Base-by-base conservation (phyloP, 53 echinoderm and acorn worm genomes). In the Holothuria scabra region DNA sequence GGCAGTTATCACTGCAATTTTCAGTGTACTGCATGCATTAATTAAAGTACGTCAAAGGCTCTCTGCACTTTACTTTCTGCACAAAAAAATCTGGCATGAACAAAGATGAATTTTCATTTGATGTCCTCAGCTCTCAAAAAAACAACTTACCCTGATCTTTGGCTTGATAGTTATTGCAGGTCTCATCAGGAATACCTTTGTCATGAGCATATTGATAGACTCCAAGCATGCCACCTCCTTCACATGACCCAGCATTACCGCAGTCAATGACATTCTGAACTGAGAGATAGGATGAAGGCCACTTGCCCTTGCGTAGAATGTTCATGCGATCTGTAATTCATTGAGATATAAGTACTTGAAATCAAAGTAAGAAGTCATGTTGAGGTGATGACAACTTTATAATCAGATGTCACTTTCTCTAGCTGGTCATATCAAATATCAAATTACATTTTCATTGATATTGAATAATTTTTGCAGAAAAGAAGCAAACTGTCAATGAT, bases 161-260 rank as follows among this genome's bases (percentile, higher is more conserved):
- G n/a, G 99, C 99, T 74, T 97, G 99, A 75, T 97, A 97, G 76
- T 97, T 97, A 62, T 97, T 97, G 74, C 99, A 97, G 22, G 99
- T 97, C 44, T 97, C 99, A 84, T 97, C 99, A 28, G 99, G 94
- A 28, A 97, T 97, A 23, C 99, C 99, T 10, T 87, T 91, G 2
- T 83, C 26, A 29, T 97, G 92, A 24, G 94, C 94, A 61, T 97
- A 97, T 55, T 69, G 1, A 58, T 92, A 97, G 44, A 97, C 99
- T 28, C 89, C 92, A 12, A 94, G 25, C 60, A 90, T 83, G 46
- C 94, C 90, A 18, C 99, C 99, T 19, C 99, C 99, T 28, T 97
- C 85, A 88, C 99, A 97, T 28, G 88, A 87, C 7, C 99, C 99
- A 31, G 99, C 99, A 35, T 57, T 61, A 1, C 99, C 99, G 71